Conservation (phyloP, 2,113 vertebrate species). For the Pongo pygmaeus region DNA sequence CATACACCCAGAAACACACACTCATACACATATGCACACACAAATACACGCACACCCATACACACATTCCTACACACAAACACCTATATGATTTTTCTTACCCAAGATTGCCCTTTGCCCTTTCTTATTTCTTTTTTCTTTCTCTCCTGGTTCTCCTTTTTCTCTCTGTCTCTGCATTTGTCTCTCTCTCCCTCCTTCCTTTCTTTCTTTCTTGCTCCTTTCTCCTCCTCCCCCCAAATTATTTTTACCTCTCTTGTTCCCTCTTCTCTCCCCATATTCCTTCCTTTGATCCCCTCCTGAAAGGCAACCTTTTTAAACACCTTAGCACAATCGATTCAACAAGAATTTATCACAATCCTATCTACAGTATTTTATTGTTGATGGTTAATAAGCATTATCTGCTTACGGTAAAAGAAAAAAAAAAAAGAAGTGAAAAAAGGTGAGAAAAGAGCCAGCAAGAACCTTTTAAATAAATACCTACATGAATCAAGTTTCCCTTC, state of each 20-base stretch:
- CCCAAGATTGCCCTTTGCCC: neutral
- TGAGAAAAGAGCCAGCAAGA: neutral
- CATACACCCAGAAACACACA: neutral
- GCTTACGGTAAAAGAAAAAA: neutral
- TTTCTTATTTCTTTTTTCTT: neutral
- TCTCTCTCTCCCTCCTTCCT: neutral
- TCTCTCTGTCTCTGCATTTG: neutral
- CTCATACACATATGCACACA: neutral
- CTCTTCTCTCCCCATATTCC: neutral
- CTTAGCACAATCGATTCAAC: neutral
- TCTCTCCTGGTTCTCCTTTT: neutral
- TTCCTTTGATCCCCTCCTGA: neutral
- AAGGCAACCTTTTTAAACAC: neutral
- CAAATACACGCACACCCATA: neutral
- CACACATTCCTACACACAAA: neutral
- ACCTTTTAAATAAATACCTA: neutral
- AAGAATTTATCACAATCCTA: neutral
- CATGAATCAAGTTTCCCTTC: neutral
- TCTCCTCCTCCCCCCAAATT: neutral
- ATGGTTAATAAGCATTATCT: neutral
- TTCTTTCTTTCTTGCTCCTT: fast-evolving
- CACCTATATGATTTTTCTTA: neutral
- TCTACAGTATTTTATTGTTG: neutral
- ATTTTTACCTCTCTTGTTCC: neutral
- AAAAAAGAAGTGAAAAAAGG: neutral